Evolutionary conservation across 2,888 invertebrate genomes (phyloP), one percentile per base, ranked within the genome.

Genomic region (Plagiodera versicolora): DNA sequence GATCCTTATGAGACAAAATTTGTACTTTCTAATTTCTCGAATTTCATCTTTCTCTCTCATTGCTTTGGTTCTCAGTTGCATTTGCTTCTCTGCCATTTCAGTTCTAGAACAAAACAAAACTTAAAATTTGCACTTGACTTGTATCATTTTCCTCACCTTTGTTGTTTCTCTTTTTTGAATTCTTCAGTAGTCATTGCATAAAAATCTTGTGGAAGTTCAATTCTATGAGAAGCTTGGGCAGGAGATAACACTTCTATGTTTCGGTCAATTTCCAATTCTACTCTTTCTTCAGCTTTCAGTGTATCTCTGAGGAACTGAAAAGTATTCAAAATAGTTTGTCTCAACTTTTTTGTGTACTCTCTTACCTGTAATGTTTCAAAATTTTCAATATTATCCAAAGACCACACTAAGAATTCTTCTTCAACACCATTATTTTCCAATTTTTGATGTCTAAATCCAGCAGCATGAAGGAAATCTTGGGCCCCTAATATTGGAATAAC

Each of bases 31-130:
- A 77, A 91, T 85, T 73, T 91, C 91, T 53, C 91, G 82, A 62
- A 89, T 80, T 74, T 94, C 94, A 64, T 97, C 95, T 66, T 91
- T 90, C 75, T 97, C 95, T 18, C 96, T 82, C 95, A 98, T 98
- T 1, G 95, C 95, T 78, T 95, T 95, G 0, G 98, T 98, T 72
- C 94, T 84, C 6, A 98, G 81, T 82, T 93, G 89, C 76, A 92
- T 88, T 74, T 89, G 87, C 72, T 85, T 89, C 75, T 95, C 95
- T 35, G 91, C 84, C 1, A 87, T 87, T 78, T 94, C 92, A 14
- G 85, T 75, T 69, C 92, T 91, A 75, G 14, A 61, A 60, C 55
- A 49, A 20, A 32, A 58, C 2, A 30, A 28, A 17, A 48, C 11
- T 11, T 39, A 20, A 19, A 8, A 18, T 53, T n/a, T n/a, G n/a